phyloP scores from a whole-genome alignment of 1,140 invertebrate genomes.

The Trachymyrmex cornetzi region DNA sequence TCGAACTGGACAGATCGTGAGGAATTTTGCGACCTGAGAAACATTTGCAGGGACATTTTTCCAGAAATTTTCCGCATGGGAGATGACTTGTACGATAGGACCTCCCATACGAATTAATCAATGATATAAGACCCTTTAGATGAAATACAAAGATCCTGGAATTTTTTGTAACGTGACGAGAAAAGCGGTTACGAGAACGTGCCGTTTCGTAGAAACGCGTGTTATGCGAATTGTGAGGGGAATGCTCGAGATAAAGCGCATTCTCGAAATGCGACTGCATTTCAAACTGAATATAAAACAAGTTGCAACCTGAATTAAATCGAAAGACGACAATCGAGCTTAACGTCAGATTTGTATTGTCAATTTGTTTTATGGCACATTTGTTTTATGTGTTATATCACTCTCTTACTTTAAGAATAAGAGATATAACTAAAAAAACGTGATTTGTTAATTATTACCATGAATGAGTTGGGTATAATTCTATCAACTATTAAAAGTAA shows the following conservation, averaged over 20 bases:
- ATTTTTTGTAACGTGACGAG: constrained; percentile 62
- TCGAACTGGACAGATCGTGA: neutral
- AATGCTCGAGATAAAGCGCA: neutral
- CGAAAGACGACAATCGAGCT: neutral
- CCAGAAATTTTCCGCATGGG: neutral
- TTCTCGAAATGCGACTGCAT: neutral
- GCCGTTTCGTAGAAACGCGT: neutral
- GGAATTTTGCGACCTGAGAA: constrained; percentile 31
- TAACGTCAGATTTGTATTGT: constrained; percentile 9
- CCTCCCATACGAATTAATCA: neutral
- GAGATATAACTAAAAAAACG: too few species aligned
- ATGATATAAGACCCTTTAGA: neutral
- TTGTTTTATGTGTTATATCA: neutral
- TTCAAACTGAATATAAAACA: too few species aligned
- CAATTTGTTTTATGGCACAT: constrained; percentile 54
- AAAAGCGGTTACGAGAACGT: constrained; percentile 40
- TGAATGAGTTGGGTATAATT: too few species aligned
- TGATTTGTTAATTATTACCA: too few species aligned
- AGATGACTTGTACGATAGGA: neutral
- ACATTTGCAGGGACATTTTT: neutral
- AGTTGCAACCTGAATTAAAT: neutral
- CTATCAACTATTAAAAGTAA: too few species aligned
- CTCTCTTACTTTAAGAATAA: too few species aligned
- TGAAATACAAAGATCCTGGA: constrained; percentile 57
- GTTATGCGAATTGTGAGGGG: neutral